Evolutionary conservation across 2,888 invertebrate genomes (phyloP), one percentile per base, ranked within the genome.

Genomic region (Hypselothyrea guttata): DNA sequence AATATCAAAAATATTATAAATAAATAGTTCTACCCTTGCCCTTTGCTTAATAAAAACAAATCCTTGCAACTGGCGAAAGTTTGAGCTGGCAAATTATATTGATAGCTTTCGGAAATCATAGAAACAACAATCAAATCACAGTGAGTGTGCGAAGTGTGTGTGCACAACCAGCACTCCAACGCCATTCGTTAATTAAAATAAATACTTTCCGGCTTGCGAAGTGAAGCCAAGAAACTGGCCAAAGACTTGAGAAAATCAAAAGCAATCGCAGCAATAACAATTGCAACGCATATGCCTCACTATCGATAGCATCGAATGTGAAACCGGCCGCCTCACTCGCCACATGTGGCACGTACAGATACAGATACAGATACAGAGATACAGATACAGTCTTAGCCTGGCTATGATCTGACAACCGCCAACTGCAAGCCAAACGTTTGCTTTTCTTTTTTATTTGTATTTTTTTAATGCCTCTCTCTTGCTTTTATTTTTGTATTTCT

Each of bases 111-210:
- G 83, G 79, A 78, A 82, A 78, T 75, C 59, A 53, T 58, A 54
- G 55, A 74, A 77, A 73, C 65, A 68, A 48, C 55, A 54, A 54
- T 38, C 65, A 37, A 45, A 44, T 28, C 44, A 28, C 12, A 11
- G 34, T 8, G 22, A 37, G 16, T 42, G 15, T 33, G 31, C 31
- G 30, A 18, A 16, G 44, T 42, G 38, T 40, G 31, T 37, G 33
- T 28, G 37, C 28, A 42, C 57, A 51, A 18, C 61, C 56, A 48
- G 54, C 64, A 62, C 62, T 64, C 64, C 67, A 70, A 72, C 79
- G 73, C 60, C 53, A 49, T 62, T 51, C 70, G 71, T 83, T 79
- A 82, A 84, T 78, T 84, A 81, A 78, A 81, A 84, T 78, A 77
- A 78, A 78, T 78, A 84, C 84, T 78, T 78, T 78, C 78, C 78